Conservation (phyloP, 2,113 vertebrate species). For the Cettia cetti region DNA sequence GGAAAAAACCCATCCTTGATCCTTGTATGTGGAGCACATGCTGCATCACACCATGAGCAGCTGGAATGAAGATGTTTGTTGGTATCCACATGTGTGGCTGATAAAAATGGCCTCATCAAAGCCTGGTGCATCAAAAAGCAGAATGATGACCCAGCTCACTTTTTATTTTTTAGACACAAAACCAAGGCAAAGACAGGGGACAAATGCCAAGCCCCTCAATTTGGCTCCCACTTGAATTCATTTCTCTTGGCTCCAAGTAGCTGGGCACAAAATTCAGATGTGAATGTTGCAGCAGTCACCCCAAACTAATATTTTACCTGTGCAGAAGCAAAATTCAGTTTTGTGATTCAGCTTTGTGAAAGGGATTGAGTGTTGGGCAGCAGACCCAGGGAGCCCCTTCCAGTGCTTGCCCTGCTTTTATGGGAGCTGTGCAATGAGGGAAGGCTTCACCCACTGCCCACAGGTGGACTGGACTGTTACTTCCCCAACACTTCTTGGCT, state of each 20-base stretch:
- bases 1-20: not conserved
- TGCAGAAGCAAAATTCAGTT: not conserved
- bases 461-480: not conserved
- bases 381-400: not conserved
- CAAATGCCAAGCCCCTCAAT: not conserved
- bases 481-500: not conserved
- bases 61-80: fast-evolving
- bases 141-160: not conserved
- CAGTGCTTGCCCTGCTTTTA: fast-evolving
- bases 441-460: not conserved
- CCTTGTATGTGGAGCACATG: not conserved
- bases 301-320: not conserved
- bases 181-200: not conserved
- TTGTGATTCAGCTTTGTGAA: too few species aligned
- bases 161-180: not conserved
- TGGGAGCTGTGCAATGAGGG: not conserved
- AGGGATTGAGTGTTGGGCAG: not conserved
- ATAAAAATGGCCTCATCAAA: not conserved
- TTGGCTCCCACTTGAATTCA: not conserved
- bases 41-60: not conserved
- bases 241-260: not conserved
- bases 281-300: not conserved
- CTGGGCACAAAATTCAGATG: not conserved
- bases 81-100: not conserved
- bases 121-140: not conserved